Base-by-base conservation (phyloP, 2,113 vertebrate genomes). In the Hypomesus transpacificus region DNA sequence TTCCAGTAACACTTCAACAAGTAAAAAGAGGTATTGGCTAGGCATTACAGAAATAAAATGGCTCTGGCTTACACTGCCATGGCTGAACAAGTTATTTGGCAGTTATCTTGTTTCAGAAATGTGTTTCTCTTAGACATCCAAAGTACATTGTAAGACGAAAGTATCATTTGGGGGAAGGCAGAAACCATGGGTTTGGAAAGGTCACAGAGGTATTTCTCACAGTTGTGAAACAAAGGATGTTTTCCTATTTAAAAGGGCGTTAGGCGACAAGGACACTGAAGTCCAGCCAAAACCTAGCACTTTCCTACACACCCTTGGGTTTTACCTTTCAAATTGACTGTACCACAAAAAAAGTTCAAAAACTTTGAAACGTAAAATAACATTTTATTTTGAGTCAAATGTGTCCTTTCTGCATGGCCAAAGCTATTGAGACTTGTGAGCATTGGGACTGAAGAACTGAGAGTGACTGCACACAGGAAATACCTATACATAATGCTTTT, bases 391-490 rank as follows among this genome's bases (percentile, higher is more conserved):
- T 13, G 39, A 46, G 39, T 46, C 39, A 46, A 46, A 46, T 46
- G 39, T 46, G 39, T 46, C 39, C 9, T 13, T 46, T 46, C 39
- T 11, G 7, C 39, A 56, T 56, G 14, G 14, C 7, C 53, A 56
- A 56, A 18, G 14, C n/a, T 18, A 56, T 56, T 60, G 62, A 66
- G 17, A 14, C 64, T 72, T 31, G n/a, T 60, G 62, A 66, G 20
- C 6, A 56, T 72, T 31, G n/a, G 53, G n/a, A 56, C 53, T 56
- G 53, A 53, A 18, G 61, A 31, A 1, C 24, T 9, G 21, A 59
- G 59, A 61, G 60, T 59, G 61, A 75, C 20, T 70, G 66, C 58
- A 26, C 57, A 39, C 53, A 65, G 51, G 18, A 69, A 70, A 59
- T n/a, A 57, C 62, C 72, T 28, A 54, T 31, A 14, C 31, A 9